These are phyloP conservation scores for Oreochromis spilurus DNA, from an alignment of 2,113 vertebrate species.

Conservation along the genomic window DNA sequence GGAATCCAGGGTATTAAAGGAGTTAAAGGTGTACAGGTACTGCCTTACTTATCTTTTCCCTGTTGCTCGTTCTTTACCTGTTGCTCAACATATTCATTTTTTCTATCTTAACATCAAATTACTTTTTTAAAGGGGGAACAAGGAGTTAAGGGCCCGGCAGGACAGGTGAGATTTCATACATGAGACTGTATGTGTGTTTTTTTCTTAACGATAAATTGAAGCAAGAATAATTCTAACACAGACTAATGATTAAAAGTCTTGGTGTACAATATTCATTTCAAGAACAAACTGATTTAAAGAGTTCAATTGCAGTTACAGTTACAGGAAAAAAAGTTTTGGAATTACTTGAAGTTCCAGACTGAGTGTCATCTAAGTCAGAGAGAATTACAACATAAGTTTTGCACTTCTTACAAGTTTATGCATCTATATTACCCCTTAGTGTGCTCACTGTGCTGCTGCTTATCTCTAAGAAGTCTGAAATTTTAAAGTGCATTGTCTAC, in stretches of 20 bases:
- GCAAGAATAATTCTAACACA: neutral
- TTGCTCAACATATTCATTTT: neutral
- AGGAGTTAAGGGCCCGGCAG: slow-evolving; percentile 66
- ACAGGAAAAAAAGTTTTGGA: neutral
- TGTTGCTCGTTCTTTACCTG: neutral
- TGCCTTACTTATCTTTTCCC: neutral
- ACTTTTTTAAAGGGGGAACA: slow-evolving; percentile 50
- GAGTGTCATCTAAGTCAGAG: neutral
- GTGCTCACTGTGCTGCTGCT: neutral
- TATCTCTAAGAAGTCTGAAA: neutral
- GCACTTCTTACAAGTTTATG: neutral
- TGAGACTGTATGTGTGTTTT: neutral
- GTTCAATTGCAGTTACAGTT: neutral
- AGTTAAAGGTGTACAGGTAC: slow-evolving; percentile 64
- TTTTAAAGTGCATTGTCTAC: neutral
- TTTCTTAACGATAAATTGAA: neutral
- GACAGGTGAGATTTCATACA: slow-evolving; percentile 56
- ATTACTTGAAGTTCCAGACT: neutral
- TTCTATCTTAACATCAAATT: neutral
- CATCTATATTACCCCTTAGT: neutral
- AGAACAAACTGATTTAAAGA: neutral
- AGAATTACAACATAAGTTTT: neutral
- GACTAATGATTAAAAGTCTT: neutral
- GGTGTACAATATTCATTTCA: neutral
- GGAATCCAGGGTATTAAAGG: slow-evolving; percentile 67